Evolutionary conservation across 2,888 invertebrate genomes (phyloP).

Genomic region (Drosophila recens): DNA sequence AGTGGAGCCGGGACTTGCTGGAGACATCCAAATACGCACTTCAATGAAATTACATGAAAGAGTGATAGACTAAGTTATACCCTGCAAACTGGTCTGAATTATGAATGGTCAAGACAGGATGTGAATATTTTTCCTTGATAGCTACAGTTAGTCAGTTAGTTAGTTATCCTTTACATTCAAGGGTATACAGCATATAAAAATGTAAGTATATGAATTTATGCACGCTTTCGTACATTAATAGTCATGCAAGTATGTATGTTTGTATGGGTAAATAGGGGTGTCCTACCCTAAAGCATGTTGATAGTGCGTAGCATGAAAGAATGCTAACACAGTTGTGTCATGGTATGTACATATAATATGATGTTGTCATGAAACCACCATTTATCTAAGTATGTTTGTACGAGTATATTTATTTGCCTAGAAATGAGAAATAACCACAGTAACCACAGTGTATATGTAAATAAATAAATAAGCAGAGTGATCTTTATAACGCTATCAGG

Average conservation of each 20-base stretch:
- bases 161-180: neutral
- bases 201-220: neutral
- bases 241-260: neutral
- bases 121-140: neutral
- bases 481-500: neutral
- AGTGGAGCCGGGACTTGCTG: slow-evolving; percentile 53
- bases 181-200: slow-evolving; percentile 1
- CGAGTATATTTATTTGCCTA: neutral
- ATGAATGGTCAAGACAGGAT: neutral
- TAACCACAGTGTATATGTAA: neutral
- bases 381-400: neutral
- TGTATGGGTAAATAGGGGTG: slow-evolving; percentile 11
- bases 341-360: slow-evolving; percentile 6
- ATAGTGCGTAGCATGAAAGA: slow-evolving; percentile 3
- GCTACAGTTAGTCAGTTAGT: neutral
- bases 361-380: slow-evolving; percentile 19
- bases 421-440: neutral
- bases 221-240: neutral
- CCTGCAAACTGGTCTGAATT: neutral
- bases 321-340: slow-evolving; percentile 3
- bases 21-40: slow-evolving; percentile 23
- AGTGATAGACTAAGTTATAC: neutral
- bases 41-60: slow-evolving; percentile 2
- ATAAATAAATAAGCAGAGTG: neutral
- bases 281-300: neutral